Conservation (phyloP, 1,140 invertebrate genomes). For the Agrypnia vestita region DNA sequence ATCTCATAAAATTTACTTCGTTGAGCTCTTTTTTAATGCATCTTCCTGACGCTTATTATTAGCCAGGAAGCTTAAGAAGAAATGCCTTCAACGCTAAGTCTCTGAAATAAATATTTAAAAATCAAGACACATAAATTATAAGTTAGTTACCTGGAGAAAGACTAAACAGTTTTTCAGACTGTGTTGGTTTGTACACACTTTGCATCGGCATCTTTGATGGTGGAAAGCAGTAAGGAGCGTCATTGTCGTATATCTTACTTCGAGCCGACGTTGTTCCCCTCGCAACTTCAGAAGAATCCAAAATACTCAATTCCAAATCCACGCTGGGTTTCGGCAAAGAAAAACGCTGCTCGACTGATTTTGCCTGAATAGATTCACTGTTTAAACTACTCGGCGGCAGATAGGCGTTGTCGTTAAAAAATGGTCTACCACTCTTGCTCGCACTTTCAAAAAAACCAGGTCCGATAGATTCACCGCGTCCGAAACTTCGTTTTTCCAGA, state of each 20-base stretch:
- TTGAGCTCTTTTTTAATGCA: too few relatives aligned
- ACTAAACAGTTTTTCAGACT: slow-evolving; percentile 7
- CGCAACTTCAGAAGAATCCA: slow-evolving; percentile 30
- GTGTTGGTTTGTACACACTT: slow-evolving; percentile 10
- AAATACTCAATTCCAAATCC: slow-evolving; percentile 45
- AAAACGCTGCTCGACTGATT: background rate
- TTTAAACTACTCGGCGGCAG: slow-evolving; percentile 25
- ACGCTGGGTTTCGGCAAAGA: slow-evolving; percentile 20
- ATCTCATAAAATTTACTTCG: background rate
- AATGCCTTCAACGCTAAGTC: background rate
- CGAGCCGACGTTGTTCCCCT: background rate
- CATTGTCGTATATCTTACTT: slow-evolving; percentile 38
- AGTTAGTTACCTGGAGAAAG: slow-evolving; percentile 18
- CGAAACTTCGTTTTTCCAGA: background rate
- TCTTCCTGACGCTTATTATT: background rate
- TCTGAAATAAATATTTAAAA: background rate
- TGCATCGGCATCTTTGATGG: slow-evolving; percentile 35
- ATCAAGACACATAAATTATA: too few relatives aligned
- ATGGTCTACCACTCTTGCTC: background rate
- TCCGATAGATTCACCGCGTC: background rate
- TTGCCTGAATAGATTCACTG: background rate
- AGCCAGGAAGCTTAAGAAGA: background rate
- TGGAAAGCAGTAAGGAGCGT: slow-evolving; percentile 34
- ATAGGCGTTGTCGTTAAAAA: background rate
- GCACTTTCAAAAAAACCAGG: background rate